phyloP scores from a whole-genome alignment of 2,888 invertebrate species.

The Empis stercorea region DNA sequence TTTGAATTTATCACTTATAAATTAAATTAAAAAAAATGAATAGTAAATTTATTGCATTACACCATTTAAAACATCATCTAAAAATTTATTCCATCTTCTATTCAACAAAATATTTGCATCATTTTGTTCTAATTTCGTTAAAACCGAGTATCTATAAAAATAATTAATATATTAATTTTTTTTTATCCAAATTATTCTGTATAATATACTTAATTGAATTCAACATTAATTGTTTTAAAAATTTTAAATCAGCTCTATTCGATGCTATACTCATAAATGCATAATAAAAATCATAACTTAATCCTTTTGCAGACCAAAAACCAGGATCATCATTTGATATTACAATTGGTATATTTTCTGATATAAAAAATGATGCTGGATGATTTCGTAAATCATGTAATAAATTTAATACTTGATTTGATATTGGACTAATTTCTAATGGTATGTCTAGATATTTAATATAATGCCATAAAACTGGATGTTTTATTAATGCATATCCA shows the following conservation, averaged over 20 bases:
- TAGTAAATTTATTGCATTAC: constrained; percentile 15
- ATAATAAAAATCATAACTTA: constrained; percentile 54
- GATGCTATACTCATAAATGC: constrained; percentile 52
- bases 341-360: constrained; percentile 46
- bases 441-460: constrained; percentile 29
- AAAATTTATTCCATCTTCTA: constrained; percentile 24
- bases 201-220: constrained; percentile 41
- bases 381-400: constrained; percentile 51
- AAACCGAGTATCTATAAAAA: constrained; percentile 20
- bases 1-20: no score
- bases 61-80: constrained; percentile 22
- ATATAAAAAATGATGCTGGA: constrained; percentile 42
- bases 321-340: constrained; percentile 53
- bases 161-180: not conserved
- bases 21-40: no score
- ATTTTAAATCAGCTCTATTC: constrained; percentile 41
- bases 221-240: constrained; percentile 47
- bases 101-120: constrained; percentile 21
- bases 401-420: constrained; percentile 39
- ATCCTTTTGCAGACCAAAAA: constrained; percentile 45
- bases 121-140: constrained; percentile 19
- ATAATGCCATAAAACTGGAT: constrained; percentile 30
- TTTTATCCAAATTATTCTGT: no score
- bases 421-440: constrained; percentile 32
- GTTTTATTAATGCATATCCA: constrained; percentile 31